Evolutionary conservation across 2,113 vertebrate species (phyloP).

Genomic region (Crotophaga sulcirostris): DNA sequence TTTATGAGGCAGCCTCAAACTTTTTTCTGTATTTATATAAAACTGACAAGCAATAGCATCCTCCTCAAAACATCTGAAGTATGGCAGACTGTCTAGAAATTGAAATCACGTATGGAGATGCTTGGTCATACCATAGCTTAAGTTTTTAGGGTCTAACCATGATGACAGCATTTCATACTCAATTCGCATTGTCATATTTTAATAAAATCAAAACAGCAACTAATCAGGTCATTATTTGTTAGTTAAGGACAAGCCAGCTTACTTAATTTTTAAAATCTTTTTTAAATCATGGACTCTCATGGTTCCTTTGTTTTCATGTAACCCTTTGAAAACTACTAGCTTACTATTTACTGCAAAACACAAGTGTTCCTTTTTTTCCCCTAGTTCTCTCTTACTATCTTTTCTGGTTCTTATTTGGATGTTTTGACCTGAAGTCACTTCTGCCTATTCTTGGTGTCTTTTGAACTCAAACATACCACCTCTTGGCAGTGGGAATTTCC

Average conservation of each 20-base stretch:
- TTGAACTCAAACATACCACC: constrained; percentile 57
- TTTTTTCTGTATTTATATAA: not conserved
- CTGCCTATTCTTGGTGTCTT: constrained; percentile 19
- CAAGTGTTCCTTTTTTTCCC: not conserved
- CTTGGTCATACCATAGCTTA: not conserved
- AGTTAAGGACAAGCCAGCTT: not conserved
- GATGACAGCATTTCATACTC: not conserved
- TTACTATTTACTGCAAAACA: constrained; percentile 21
- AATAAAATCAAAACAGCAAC: not conserved
- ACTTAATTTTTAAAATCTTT: not conserved
- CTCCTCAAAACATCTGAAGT: not conserved
- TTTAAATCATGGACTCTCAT: not conserved
- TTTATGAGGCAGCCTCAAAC: not conserved
- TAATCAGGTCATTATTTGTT: not conserved
- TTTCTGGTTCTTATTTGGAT: constrained; percentile 19
- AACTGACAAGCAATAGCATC: not conserved
- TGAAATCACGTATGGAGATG: not conserved
- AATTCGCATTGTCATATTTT: not conserved
- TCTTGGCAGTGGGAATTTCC: constrained; percentile 53
- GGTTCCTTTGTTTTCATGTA: constrained; percentile 19
- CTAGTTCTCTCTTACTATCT: not conserved
- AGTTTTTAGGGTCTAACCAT: not conserved
- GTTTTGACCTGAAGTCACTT: constrained; percentile 60
- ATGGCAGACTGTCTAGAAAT: not conserved
- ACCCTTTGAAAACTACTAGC: constrained; percentile 3